phyloP scores from a whole-genome alignment of 2,113 vertebrate species.

The Chloropsis cyanopogon region DNA sequence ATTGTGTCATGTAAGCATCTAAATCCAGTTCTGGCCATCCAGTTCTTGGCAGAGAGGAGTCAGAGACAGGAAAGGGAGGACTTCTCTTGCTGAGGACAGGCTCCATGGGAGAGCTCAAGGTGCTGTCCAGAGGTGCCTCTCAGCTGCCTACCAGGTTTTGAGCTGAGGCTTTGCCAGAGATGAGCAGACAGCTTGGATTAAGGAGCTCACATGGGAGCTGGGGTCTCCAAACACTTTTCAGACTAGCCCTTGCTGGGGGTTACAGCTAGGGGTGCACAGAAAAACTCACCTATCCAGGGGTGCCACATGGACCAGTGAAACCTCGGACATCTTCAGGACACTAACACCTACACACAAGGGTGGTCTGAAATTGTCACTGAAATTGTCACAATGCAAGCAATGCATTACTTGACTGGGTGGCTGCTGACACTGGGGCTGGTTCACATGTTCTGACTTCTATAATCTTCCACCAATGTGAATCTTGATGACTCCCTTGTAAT shows the following conservation, averaged over 20 bases:
- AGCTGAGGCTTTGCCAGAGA: not conserved
- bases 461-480: not conserved
- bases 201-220: not conserved
- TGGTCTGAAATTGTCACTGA: not conserved
- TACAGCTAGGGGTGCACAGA: not conserved
- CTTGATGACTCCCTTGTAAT: not conserved
- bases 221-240: not conserved
- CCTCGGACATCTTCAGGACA: not conserved
- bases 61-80: too few relatives aligned
- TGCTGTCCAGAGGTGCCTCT: not conserved
- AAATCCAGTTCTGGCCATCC: not conserved
- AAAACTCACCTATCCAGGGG: not conserved
- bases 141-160: not conserved
- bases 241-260: not conserved
- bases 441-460: not conserved
- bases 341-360: not conserved
- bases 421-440: not conserved
- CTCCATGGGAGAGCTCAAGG: fast-evolving
- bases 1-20: not conserved
- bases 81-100: not conserved
- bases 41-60: not conserved
- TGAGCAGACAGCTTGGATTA: not conserved
- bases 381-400: too few relatives aligned
- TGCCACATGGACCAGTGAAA: not conserved
- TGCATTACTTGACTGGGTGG: not conserved